phyloP scores from a whole-genome alignment of 2,888 invertebrate genomes.

The Seladonia tumulorum region DNA sequence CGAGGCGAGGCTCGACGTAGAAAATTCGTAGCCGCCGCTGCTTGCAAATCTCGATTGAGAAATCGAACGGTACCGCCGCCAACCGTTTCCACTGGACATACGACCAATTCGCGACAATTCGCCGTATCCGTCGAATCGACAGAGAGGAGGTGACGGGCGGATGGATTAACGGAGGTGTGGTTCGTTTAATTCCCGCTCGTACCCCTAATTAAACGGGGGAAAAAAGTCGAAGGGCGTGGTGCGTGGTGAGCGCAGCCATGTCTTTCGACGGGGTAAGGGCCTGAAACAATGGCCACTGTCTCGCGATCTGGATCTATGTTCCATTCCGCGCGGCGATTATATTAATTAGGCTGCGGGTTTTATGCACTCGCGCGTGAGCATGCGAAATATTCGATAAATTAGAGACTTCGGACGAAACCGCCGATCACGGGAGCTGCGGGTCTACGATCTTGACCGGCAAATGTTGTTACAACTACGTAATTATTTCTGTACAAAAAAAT shows the following conservation, averaged over 20 bases:
- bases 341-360: slow-evolving; percentile 62
- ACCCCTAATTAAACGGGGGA: slow-evolving; percentile 73
- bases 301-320: slow-evolving; percentile 48
- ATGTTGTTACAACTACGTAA: background rate
- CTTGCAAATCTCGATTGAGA: slow-evolving; percentile 1
- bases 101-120: background rate
- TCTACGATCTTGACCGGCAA: background rate
- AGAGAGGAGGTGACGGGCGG: slow-evolving; percentile 54
- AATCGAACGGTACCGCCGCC: background rate
- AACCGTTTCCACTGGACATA: background rate
- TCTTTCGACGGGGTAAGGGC: slow-evolving; percentile 75
- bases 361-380: slow-evolving; percentile 55
- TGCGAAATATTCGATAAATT: background rate
- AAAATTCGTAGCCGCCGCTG: background rate
- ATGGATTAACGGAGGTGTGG: slow-evolving; percentile 71
- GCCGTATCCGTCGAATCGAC: background rate
- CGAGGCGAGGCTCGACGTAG: background rate
- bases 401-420: background rate
- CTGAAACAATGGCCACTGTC: slow-evolving; percentile 67
- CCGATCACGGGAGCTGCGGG: background rate
- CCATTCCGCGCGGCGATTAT: slow-evolving; percentile 65
- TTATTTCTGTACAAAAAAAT: too few species aligned
- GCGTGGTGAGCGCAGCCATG: slow-evolving; percentile 75
- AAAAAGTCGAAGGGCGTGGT: slow-evolving; percentile 78
- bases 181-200: slow-evolving; percentile 70